Evolutionary conservation across 2,888 invertebrate species (phyloP).

Genomic region (Abrostola tripartita): DNA sequence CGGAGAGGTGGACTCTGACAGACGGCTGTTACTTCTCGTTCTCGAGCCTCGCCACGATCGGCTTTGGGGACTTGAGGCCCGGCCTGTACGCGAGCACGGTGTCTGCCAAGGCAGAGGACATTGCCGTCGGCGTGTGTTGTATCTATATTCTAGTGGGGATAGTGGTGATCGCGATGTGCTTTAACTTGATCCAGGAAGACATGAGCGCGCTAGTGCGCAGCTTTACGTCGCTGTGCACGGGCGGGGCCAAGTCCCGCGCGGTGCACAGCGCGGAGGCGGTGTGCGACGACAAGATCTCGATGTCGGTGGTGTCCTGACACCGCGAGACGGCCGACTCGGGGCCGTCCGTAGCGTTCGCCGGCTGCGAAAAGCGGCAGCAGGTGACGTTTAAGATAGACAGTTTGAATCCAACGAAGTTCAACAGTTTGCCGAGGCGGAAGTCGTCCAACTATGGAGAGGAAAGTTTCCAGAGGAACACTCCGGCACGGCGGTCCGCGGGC

Average conservation of each 20-base stretch:
- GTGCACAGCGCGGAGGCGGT: constrained; percentile 83
- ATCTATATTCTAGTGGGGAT: constrained; percentile 95
- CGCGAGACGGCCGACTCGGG: constrained; percentile 75
- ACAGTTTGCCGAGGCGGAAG: constrained; percentile 87
- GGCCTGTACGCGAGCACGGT: constrained; percentile 86
- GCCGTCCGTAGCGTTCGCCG: constrained; percentile 70
- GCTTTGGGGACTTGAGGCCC: constrained; percentile 94
- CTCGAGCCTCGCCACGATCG: constrained; percentile 93
- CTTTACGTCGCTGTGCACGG: constrained; percentile 67
- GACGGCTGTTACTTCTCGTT: constrained; percentile 96
- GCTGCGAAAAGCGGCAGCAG: constrained; percentile 70
- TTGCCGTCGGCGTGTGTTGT: constrained; percentile 93
- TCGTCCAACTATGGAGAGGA: constrained; percentile 74
- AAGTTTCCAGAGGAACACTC: constrained; percentile 90
- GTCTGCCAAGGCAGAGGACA: constrained; percentile 86
- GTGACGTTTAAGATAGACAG: constrained; percentile 79
- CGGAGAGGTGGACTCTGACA: constrained; percentile 97
- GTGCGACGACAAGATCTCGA: constrained; percentile 84
- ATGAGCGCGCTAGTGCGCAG: constrained; percentile 77
- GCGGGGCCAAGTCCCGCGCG: constrained; percentile 68
- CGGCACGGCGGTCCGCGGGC: constrained; percentile 89
- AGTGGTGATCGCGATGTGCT: constrained; percentile 96
- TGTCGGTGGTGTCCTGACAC: constrained; percentile 89
- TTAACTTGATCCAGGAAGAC: constrained; percentile 95
- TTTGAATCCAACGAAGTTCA: constrained; percentile 84